Base-by-base conservation (phyloP, 2,797 vertebrate genomes). In the Alca torda region DNA sequence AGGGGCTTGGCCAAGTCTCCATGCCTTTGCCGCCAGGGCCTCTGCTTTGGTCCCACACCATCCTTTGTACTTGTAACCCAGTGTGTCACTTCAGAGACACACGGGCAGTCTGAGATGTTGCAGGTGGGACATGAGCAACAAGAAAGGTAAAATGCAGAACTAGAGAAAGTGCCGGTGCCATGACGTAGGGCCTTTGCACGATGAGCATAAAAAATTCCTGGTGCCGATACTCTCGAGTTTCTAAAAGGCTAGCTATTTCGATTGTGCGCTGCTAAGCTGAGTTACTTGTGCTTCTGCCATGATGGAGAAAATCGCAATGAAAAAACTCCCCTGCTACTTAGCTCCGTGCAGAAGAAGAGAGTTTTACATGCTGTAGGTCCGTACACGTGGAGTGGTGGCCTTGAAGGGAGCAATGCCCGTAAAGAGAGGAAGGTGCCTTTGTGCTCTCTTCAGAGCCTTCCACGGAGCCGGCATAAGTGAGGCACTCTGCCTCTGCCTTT, bases 361-460 rank as follows among this genome's bases (percentile, higher is more conserved):
- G 33, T 7, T 65, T 7, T 8, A 1, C 4, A 0, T 12, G 18
- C 45, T 46, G 33, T 4, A 9, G 54, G 17, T 35, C 35, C 0
- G 1, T 21, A 0, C 0, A 0, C 0, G 1, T 9, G 7, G 51
- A 19, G 15, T 7, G 54, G 33, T 65, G 76, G 35, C 45, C 39
- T 18, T 23, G 41, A 7, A 51, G 60, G 73, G 48, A 46, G 23
- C 25, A 6, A 2, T 11, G 37, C 18, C 63, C 4, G 0, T 8
- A 14, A 50, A 37, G 72, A 60, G 53, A 37, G 35, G 41, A 72
- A 59, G 46, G 37, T 60, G 37, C 21, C 48, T 54, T 37, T 25
- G 30, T 13, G 3, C 11, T 21, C 35, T 46, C 6, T 2, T 10
- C 11, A 5, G 57, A 56, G 24, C 82, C 33, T 60, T 41, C 60